phyloP scores from a whole-genome alignment of 2,888 invertebrate genomes.

The Sicus ferrugineus region DNA sequence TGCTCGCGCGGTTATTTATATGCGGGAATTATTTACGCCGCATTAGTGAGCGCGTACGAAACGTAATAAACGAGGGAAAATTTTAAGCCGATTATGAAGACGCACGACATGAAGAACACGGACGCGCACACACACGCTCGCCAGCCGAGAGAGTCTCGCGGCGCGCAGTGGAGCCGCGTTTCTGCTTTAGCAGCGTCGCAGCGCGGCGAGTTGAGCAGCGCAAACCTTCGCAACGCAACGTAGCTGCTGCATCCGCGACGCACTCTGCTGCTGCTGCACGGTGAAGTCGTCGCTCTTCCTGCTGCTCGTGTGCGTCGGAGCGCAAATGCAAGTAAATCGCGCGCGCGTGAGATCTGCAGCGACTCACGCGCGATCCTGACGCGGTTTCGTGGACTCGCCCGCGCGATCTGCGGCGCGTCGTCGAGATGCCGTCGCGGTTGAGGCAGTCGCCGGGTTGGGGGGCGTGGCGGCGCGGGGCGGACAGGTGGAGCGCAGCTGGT shows the following conservation, averaged over 20 bases:
- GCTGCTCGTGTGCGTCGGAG: neutral
- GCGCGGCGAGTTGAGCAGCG: neutral
- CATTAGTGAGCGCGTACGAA: conserved; percentile 49
- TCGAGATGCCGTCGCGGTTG: neutral
- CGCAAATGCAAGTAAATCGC: conserved; percentile 25
- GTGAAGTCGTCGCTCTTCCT: neutral
- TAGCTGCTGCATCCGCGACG: too few relatives aligned
- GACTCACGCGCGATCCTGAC: conserved; percentile 10
- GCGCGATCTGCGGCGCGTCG: neutral
- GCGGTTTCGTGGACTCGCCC: conserved; percentile 29
- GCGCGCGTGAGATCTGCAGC: conserved; percentile 19
- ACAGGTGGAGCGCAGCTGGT: neutral
- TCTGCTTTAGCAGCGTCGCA: neutral
- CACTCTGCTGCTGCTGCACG: neutral
- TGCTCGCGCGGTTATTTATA: conserved; percentile 43
- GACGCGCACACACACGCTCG: neutral
- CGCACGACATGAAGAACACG: conserved; percentile 6
- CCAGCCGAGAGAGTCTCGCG: neutral
- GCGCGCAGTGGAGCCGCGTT: neutral
- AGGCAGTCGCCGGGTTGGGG: neutral
- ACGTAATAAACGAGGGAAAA: conserved; percentile 37
- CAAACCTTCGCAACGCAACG: neutral
- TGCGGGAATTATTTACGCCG: conserved; percentile 58
- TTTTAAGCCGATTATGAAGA: conserved; percentile 32
- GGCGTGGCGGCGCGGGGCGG: neutral